Percentiles rank a stretch among this genome's conserved stretches.
These are phyloP conservation scores for Macrosteles quadrilineatus DNA, from an alignment of 1,140 invertebrate genomes.

Conservation along the genomic window DNA sequence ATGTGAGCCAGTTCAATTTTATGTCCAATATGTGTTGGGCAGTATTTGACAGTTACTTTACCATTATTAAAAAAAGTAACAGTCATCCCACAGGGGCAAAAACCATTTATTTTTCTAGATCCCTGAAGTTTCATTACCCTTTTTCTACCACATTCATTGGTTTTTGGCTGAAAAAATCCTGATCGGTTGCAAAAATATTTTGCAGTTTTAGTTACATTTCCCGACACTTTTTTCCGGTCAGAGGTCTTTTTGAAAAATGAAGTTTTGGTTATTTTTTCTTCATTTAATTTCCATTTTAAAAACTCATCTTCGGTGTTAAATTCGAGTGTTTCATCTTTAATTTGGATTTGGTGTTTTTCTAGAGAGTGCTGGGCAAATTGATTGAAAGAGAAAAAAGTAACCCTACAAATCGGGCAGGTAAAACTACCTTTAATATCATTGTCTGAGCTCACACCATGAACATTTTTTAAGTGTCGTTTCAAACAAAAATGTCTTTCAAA, in stretches of 20 bases:
- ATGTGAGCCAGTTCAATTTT: conserved; percentile 12
- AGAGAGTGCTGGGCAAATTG: not conserved
- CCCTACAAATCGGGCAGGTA: not conserved
- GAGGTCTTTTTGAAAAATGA: not conserved
- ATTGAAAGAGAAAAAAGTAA: not conserved
- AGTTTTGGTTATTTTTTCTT: not conserved
- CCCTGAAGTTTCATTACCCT: conserved; percentile 18
- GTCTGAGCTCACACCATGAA: no score
- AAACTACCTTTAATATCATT: no score
- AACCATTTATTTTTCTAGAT: conserved; percentile 7
- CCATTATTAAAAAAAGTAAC: not conserved
- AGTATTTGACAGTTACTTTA: not conserved
- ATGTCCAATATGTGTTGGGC: conserved; percentile 14
- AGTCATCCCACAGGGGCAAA: conserved; percentile 13
- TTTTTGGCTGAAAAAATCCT: not conserved
- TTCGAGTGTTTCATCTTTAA: not conserved
- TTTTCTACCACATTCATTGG: not conserved
- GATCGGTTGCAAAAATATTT: no score
- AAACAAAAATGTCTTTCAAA: no score
- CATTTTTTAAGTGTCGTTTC: no score
- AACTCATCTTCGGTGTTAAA: not conserved
- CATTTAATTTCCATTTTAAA: not conserved
- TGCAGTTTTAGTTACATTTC: not conserved
- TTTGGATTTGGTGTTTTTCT: not conserved
- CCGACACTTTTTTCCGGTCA: not conserved